A percentile compares a stretch with the other conserved stretches of the same genome.
Conservation (phyloP, 2,888 invertebrate genomes). For the Agrypnus murinus region DNA sequence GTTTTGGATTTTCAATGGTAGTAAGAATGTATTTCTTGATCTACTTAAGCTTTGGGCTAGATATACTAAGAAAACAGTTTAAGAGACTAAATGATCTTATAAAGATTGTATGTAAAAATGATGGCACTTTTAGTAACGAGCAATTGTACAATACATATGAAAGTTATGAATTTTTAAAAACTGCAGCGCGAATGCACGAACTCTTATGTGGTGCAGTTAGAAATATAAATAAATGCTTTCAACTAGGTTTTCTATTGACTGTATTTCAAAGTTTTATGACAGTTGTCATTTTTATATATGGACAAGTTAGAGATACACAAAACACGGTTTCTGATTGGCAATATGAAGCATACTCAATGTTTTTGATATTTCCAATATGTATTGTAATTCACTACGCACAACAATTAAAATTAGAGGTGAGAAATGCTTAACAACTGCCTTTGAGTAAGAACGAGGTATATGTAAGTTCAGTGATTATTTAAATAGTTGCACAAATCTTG, state of each 20-base stretch:
- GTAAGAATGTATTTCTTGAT: not conserved
- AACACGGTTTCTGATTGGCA: slow-evolving; percentile 1
- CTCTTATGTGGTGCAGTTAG: not conserved
- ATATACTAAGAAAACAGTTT: not conserved
- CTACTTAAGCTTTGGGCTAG: not conserved
- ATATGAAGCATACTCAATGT: not conserved
- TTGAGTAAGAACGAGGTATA: too few relatives aligned
- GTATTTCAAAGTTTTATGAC: not conserved
- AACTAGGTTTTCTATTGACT: not conserved
- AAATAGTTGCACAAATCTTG: too few relatives aligned
- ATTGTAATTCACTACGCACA: not conserved
- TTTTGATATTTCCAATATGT: not conserved
- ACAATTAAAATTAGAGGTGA: not conserved
- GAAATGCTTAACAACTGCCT: too few relatives aligned
- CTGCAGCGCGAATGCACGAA: slow-evolving; percentile 1
- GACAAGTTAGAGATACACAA: not conserved
- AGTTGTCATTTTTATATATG: not conserved
- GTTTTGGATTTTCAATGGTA: slow-evolving; percentile 2
- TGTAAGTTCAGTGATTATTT: too few relatives aligned
- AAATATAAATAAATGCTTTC: not conserved
- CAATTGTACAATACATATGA: not conserved
- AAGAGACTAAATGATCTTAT: slow-evolving; percentile 10
- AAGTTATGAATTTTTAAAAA: slow-evolving; percentile 5
- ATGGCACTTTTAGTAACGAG: not conserved
- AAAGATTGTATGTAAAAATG: not conserved